Percentiles rank a stretch among this genome's conserved stretches.
Evolutionary conservation across 1,140 invertebrate species (phyloP).

Genomic region (Bombus pascuorum): DNA sequence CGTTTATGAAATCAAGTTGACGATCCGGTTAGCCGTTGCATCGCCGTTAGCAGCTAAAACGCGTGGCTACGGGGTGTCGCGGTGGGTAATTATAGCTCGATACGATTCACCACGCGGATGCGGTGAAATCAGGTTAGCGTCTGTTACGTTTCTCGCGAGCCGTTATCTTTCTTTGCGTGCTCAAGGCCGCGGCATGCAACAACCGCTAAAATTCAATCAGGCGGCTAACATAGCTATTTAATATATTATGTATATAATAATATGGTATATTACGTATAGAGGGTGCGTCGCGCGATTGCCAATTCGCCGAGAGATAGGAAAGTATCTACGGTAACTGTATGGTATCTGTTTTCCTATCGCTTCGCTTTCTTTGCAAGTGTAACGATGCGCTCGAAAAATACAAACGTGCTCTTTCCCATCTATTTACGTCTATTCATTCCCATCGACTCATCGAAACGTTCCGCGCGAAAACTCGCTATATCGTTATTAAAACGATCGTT

Average conservation of each 20-base stretch:
- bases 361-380: no score
- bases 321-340: no score
- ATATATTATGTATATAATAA: background rate
- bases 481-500: no score
- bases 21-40: background rate
- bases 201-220: slow-evolving; percentile 38
- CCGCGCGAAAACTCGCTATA: no score
- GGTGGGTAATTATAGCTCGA: slow-evolving; percentile 59
- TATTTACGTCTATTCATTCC: no score
- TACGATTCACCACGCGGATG: slow-evolving; percentile 51
- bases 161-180: slow-evolving; percentile 67
- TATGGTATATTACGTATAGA: no score
- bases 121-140: slow-evolving; percentile 68
- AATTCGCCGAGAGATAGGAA: no score
- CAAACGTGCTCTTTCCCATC: no score
- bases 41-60: background rate
- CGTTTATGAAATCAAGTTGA: background rate
- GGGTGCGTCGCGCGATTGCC: no score
- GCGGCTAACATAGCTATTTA: background rate
- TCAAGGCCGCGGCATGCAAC: slow-evolving; percentile 67
- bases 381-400: no score
- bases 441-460: no score
- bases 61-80: slow-evolving; percentile 14
- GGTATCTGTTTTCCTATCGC: no score
- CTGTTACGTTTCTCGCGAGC: slow-evolving; percentile 56